These are phyloP conservation scores for Gymnoscopelus microlampas DNA, from an alignment of 2,797 vertebrate species.

Conservation along the genomic window DNA sequence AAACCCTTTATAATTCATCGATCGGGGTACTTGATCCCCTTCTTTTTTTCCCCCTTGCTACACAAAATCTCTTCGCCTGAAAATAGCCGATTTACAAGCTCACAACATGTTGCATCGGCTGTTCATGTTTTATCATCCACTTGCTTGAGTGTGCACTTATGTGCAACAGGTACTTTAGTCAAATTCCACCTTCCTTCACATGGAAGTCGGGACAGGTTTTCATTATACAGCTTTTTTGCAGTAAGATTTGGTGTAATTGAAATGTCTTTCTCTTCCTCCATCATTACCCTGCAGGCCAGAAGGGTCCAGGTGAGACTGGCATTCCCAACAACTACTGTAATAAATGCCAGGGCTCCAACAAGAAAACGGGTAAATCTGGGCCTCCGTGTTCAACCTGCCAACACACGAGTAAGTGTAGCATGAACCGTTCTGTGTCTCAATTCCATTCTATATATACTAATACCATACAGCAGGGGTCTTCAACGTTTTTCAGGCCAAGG, in stretches of 20 bases:
- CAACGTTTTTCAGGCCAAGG: too few relatives aligned
- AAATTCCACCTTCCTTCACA: neutral
- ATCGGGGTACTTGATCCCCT: too few relatives aligned
- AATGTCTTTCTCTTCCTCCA: neutral
- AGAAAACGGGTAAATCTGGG: constrained; percentile 91
- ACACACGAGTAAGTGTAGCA: constrained; percentile 88
- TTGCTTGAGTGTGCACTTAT: neutral
- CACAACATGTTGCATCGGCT: too few relatives aligned
- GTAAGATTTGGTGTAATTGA: neutral
- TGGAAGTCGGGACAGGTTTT: neutral
- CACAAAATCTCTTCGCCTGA: too few relatives aligned
- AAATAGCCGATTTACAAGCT: too few relatives aligned
- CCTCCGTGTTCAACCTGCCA: constrained; percentile 90
- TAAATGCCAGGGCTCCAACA: constrained; percentile 93
- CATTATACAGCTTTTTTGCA: neutral
- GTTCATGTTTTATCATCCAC: neutral
- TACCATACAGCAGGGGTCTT: too few relatives aligned
- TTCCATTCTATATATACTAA: too few relatives aligned
- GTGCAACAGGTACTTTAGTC: neutral
- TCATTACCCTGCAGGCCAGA: constrained; percentile 83
- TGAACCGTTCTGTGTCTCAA: neutral
- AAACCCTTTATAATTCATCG: too few relatives aligned
- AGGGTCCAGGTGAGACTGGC: constrained; percentile 89
- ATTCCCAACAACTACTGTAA: constrained; percentile 97
- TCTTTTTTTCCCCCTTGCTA: too few relatives aligned